Evolutionary conservation across 2,888 invertebrate genomes (phyloP).

Genomic region (Antitype chi): DNA sequence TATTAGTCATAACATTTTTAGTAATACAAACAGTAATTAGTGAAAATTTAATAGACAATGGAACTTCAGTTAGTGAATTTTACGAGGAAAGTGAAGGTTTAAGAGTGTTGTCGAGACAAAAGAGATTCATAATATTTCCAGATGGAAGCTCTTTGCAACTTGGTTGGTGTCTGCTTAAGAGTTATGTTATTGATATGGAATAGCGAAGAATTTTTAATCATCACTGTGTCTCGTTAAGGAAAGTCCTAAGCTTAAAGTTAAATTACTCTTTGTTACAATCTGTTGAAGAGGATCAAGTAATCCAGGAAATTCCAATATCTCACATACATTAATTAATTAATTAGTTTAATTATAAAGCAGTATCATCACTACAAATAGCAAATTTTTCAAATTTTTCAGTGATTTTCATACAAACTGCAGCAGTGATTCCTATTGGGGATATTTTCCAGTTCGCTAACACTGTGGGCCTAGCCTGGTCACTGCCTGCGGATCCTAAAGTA

Average conservation of each 20-base stretch:
- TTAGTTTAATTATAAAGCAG: no score
- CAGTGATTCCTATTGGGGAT: constrained; percentile 89
- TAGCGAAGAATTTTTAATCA: not conserved
- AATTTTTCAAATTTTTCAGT: constrained; percentile 90
- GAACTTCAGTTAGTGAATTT: constrained; percentile 64
- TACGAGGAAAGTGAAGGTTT: constrained; percentile 55
- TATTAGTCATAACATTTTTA: constrained; percentile 60
- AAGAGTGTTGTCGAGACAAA: constrained; percentile 85
- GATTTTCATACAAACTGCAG: constrained; percentile 91
- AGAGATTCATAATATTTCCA: constrained; percentile 90
- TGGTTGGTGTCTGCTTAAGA: constrained; percentile 75
- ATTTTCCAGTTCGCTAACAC: constrained; percentile 93
- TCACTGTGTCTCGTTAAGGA: no score
- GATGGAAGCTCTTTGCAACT: constrained; percentile 91
- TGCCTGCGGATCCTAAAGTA: constrained; percentile 91
- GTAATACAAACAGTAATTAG: constrained; percentile 68
- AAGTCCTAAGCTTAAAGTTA: not conserved
- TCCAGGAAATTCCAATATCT: not conserved
- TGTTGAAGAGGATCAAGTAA: no score
- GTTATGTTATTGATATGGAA: not conserved
- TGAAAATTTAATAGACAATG: constrained; percentile 62
- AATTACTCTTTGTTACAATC: not conserved
- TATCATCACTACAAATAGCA: not conserved
- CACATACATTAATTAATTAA: no score
- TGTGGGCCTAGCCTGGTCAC: constrained; percentile 94